These are phyloP conservation scores for Ranitomeya variabilis DNA, from an alignment of 2,113 vertebrate genomes.

Conservation along the genomic window DNA sequence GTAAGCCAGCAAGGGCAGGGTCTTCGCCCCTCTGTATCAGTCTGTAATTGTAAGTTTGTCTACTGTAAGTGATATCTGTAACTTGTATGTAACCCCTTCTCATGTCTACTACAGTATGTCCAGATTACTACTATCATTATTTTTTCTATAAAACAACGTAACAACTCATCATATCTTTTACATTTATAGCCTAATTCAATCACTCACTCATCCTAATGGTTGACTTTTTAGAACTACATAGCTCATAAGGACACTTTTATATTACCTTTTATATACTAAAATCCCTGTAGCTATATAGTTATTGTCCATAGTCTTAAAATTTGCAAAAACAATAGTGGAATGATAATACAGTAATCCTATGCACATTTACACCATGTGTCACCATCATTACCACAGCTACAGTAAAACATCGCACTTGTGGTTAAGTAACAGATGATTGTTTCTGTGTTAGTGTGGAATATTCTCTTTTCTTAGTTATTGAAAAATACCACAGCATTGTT, in stretches of 20 bases:
- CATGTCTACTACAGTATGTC: too few species aligned
- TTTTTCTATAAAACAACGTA: not conserved
- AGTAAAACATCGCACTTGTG: not conserved
- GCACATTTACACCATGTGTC: conserved; percentile 1
- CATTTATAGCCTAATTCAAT: not conserved
- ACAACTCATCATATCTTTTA: not conserved
- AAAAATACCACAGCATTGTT: not conserved
- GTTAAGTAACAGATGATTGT: not conserved
- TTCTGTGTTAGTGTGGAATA: not conserved
- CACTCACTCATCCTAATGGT: not conserved
- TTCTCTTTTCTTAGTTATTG: not conserved
- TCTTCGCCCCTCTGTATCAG: too few species aligned
- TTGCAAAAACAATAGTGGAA: not conserved
- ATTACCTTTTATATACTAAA: not conserved
- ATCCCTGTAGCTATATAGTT: not conserved
- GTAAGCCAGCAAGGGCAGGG: too few species aligned
- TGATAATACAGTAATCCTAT: not conserved
- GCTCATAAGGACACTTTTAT: not conserved
- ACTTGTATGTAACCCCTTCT: too few species aligned
- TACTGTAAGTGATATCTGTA: too few species aligned
- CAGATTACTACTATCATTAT: not conserved
- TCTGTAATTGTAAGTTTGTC: too few species aligned
- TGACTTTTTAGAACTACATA: not conserved
- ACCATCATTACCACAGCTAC: not conserved
- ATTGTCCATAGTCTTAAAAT: not conserved